Base-by-base conservation (phyloP, 2,797 vertebrate genomes). In the Nannoperca obscura region DNA sequence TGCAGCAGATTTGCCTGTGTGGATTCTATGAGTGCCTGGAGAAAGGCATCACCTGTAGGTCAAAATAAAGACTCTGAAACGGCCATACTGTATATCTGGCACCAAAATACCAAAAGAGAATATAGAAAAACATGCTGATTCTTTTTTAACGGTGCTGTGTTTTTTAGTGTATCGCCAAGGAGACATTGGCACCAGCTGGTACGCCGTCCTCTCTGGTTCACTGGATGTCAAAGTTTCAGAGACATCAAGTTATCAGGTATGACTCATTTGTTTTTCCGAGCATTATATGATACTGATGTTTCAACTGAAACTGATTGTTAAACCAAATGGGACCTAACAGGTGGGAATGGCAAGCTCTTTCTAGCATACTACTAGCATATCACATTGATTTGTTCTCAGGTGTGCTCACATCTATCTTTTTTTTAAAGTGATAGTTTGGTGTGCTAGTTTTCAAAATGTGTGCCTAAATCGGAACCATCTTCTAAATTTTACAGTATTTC, bases 171-270 rank as follows among this genome's bases (percentile, higher is more conserved):
- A 97, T 93, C 97, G 98, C 24, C 98, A 99, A 90, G 98, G 98
- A 82, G 98, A 99, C 85, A 98, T 99, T 78, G 98, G 98, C 66
- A 99, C 97, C n/a, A 98, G 96, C 75, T 99, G 98, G 98, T 99
- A 99, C 68, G 96, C 98, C 8, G 97, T 99, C 65, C 94, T 99
- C 59, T 97, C 97, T 50, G 98, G 98, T 76, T 99, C 98, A n/a
- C 90, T 99, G 94, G 98, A 99, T 89, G 98, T 99, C 81, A 99
- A 97, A 94, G 97, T 99, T 76, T 99, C 98, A 46, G 97, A 98
- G 91, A 99, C 97, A 14, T 97, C 96, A 86, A 97, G 96, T 91
- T 95, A 98, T 90, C 98, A 98, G 96, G 98, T 99, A 96, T 79
- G 10, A 38, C 34, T 62, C 12, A 42, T 60, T 17, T 36, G 1